Base-by-base conservation (phyloP, 2,797 vertebrate species). In the Triplophysa bombifrons region DNA sequence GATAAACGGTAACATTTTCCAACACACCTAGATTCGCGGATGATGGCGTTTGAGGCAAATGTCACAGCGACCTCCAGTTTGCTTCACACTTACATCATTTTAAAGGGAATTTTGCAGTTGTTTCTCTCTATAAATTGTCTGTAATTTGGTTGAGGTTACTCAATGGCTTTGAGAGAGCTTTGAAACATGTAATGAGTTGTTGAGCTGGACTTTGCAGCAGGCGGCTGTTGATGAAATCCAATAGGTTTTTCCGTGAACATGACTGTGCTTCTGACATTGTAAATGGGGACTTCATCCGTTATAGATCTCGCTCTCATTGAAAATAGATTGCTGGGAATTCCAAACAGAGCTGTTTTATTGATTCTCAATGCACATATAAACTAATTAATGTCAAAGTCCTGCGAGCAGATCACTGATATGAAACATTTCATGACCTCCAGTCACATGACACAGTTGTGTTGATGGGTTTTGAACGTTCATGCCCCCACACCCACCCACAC, bases 381-480 rank as follows among this genome's bases (percentile, higher is more conserved):
- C 77, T 89, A 86, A 91, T 89, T 88, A 90, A 84, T 74, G 84
- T 66, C 80, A 87, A 80, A 63, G 56, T 61, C 83, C 85, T 46
- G 61, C 80, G 82, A 79, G 83, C 76, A 53, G 63, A 77, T 84
- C 77, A 70, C 53, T 80, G 72, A 77, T 86, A 83, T 82, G 80
- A 80, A 86, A 73, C 72, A 61, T 66, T 41, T 68, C 72, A 60
- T 75, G 60, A 84, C 66, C 71, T 76, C 50, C 8, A 7, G 65
- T 89, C 89, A 92, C 80, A 90, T 74, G 55, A 56, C 76, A 84
- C 72, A 76, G 73, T 84, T 88, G 86, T 84, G 84, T 79, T 74
- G 78, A 83, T 82, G 75, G 65, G 25, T 74, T 93, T 92, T 78
- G 88, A 93, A 34, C 22, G 83, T 76, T 75, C 78, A 74, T 30